phyloP scores from a whole-genome alignment of 2,888 invertebrate genomes.

The Epinotia bilunana region DNA sequence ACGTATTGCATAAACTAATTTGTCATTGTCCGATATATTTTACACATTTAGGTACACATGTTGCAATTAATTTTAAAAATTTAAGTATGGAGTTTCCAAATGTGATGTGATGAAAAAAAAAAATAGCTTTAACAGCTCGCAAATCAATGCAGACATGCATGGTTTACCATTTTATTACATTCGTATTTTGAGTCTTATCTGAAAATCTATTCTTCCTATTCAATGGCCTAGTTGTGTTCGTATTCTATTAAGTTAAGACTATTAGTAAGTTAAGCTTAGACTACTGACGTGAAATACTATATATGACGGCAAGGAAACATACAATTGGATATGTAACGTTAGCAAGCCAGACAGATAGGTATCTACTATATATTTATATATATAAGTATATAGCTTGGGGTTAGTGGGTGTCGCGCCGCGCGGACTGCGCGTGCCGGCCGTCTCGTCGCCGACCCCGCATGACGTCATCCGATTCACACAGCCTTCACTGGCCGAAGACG shows the following conservation, averaged over 20 bases:
- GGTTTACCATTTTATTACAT: no score
- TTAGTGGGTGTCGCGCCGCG: constrained; percentile 50
- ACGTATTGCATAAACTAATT: no score
- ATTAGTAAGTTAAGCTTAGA: not conserved
- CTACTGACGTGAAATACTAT: not conserved
- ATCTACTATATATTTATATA: not conserved
- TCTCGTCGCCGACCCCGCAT: constrained; percentile 11
- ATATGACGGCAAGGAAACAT: constrained; percentile 6
- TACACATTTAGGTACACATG: no score
- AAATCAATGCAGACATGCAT: no score
- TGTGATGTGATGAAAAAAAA: no score
- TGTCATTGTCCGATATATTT: no score
- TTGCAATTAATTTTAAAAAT: no score
- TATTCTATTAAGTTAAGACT: no score
- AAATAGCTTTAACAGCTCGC: no score
- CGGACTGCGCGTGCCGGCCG: constrained; percentile 50
- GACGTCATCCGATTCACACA: constrained; percentile 32
- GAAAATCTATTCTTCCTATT: no score
- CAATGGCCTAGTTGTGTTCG: not conserved
- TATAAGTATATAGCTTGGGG: not conserved
- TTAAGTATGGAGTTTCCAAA: no score
- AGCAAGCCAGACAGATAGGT: constrained; percentile 2
- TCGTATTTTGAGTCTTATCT: no score
- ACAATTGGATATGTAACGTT: constrained; percentile 16
- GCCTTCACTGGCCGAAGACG: constrained; percentile 7